Evolutionary conservation across 2,888 invertebrate genomes (phyloP).

Genomic region (Plagodis pulveraria): DNA sequence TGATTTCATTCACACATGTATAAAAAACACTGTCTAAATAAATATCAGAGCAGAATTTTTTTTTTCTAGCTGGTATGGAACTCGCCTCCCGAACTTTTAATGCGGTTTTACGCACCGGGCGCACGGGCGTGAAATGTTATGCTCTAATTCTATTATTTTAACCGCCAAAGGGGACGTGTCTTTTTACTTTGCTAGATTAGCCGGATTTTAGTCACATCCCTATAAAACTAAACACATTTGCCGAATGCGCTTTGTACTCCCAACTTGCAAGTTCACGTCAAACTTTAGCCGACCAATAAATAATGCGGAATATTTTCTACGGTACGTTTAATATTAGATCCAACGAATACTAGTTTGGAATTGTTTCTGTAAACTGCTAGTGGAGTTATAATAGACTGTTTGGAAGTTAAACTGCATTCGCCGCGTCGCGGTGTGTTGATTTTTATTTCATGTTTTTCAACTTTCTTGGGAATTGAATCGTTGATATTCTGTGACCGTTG

Average conservation of each 20-base stretch:
- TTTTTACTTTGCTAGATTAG: neutral
- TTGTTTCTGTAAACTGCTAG: constrained; percentile 54
- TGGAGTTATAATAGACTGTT: constrained; percentile 47
- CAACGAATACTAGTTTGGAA: constrained; percentile 51
- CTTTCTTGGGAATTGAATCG: constrained; percentile 25
- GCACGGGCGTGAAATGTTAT: too few species aligned
- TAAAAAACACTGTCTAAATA: too few species aligned
- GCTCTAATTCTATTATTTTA: too few species aligned
- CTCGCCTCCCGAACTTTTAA: too few species aligned
- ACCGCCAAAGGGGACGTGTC: too few species aligned
- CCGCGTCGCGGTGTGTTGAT: constrained; percentile 49
- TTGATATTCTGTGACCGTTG: constrained; percentile 15
- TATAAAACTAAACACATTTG: constrained; percentile 29
- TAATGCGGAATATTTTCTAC: constrained; percentile 52
- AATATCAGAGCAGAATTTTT: too few species aligned
- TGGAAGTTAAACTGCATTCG: constrained; percentile 41
- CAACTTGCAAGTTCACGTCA: constrained; percentile 25
- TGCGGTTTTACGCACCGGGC: too few species aligned
- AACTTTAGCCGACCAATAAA: constrained; percentile 43
- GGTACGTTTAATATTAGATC: constrained; percentile 59
- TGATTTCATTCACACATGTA: too few species aligned
- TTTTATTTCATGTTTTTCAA: constrained; percentile 43
- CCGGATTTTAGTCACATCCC: constrained; percentile 5
- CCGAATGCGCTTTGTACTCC: constrained; percentile 27
- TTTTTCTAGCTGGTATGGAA: too few species aligned